Evolutionary conservation across 2,888 invertebrate species (phyloP).

Genomic region (Amblyjoppa proteus): DNA sequence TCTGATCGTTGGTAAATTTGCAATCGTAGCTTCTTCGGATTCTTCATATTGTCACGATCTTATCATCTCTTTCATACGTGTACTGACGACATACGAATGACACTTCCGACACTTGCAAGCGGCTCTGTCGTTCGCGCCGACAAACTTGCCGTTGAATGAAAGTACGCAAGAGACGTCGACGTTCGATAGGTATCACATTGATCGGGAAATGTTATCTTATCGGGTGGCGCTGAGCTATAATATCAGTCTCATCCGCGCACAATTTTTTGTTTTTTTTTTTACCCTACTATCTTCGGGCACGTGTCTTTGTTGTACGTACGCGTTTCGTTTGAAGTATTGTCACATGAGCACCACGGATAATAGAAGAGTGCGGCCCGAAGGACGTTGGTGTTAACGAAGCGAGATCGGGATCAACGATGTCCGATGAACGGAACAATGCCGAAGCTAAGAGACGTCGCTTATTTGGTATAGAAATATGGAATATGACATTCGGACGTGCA

Average conservation of each 20-base stretch:
- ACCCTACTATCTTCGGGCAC: not conserved
- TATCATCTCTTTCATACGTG: not conserved
- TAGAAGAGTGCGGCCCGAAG: not conserved
- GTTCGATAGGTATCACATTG: slow-evolving; percentile 7
- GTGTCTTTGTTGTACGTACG: not conserved
- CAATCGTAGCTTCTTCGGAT: slow-evolving; percentile 25
- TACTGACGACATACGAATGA: not conserved
- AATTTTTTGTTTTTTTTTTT: not conserved
- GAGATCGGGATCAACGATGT: slow-evolving; percentile 22
- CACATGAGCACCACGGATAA: no score
- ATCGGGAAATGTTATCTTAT: slow-evolving; percentile 26
- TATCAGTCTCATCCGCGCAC: not conserved
- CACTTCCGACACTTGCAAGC: not conserved
- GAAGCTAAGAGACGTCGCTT: not conserved
- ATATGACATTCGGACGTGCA: no score
- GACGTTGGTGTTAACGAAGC: slow-evolving; percentile 23
- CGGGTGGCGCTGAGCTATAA: not conserved
- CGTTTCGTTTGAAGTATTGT: not conserved
- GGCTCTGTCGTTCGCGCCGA: not conserved
- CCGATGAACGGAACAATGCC: slow-evolving; percentile 13
- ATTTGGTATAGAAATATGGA: not conserved
- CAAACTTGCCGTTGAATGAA: not conserved
- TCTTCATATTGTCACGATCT: slow-evolving; percentile 6
- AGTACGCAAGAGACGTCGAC: not conserved
- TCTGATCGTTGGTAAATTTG: not conserved